phyloP scores from a whole-genome alignment of 2,888 invertebrate species.

The Himalopsyche kuldschensis region DNA sequence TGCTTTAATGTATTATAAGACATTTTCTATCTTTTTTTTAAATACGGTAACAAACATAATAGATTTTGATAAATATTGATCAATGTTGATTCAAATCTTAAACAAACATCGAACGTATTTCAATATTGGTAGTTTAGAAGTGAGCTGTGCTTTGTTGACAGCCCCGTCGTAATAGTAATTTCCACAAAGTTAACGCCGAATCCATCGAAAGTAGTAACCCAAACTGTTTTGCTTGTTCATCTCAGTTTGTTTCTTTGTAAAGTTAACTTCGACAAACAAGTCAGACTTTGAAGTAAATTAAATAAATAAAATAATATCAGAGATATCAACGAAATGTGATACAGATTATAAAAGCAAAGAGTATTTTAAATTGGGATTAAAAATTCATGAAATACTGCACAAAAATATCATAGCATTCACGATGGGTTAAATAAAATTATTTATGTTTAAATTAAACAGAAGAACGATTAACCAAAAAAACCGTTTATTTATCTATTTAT shows the following conservation, averaged over 20 bases:
- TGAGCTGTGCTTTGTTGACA: neutral
- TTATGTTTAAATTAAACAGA: too few species aligned
- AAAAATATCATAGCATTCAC: neutral
- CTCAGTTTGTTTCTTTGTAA: neutral
- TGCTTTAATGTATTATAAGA: too few species aligned
- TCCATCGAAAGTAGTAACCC: too few species aligned
- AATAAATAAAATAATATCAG: neutral
- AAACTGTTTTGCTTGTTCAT: neutral
- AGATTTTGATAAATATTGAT: too few species aligned
- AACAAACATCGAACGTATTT: too few species aligned
- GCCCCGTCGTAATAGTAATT: neutral
- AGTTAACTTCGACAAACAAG: neutral
- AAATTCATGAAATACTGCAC: neutral
- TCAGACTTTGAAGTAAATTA: neutral
- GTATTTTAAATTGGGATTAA: neutral
- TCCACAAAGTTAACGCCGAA: too few species aligned
- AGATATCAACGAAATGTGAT: neutral
- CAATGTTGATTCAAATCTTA: too few species aligned
- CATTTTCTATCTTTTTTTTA: too few species aligned
- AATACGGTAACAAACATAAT: too few species aligned
- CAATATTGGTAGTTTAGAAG: neutral
- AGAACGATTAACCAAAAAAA: too few species aligned
- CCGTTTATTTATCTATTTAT: too few species aligned
- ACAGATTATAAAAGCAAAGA: neutral
- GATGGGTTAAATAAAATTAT: too few species aligned